Evolutionary conservation across 2,888 invertebrate genomes (phyloP).

Genomic region (Prosapia bicincta): DNA sequence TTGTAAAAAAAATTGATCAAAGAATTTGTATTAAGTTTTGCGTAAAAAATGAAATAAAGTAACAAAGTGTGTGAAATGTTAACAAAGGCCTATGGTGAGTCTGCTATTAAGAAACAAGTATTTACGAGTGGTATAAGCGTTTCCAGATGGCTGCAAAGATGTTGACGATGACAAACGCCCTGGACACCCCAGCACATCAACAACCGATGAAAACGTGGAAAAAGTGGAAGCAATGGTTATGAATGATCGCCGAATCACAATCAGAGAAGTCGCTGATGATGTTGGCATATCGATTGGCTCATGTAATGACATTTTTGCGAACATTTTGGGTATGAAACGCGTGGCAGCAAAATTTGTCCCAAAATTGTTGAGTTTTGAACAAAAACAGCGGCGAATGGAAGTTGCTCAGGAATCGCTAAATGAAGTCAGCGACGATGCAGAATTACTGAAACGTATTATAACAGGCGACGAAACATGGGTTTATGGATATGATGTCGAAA

Average conservation of each 20-base stretch:
- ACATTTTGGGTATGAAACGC: constrained; percentile 31
- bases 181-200: not conserved
- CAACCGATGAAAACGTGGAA: not conserved
- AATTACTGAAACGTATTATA: constrained; percentile 37
- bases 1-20: not conserved
- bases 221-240: not conserved
- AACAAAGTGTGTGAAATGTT: not conserved
- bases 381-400: constrained; percentile 29
- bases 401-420: constrained; percentile 34
- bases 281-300: constrained; percentile 32
- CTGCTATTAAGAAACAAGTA: too few species aligned
- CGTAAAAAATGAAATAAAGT: not conserved
- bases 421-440: constrained; percentile 28
- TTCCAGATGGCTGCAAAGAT: not conserved
- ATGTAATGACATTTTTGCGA: constrained; percentile 30
- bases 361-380: constrained; percentile 29
- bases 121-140: not conserved
- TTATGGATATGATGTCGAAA: constrained; percentile 39
- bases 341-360: not conserved
- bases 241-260: not conserved
- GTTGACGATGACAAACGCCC: not conserved
- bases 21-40: not conserved
- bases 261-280: not conserved
- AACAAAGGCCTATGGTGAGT: too few species aligned
- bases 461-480: constrained; percentile 41